Evolutionary conservation across 2,888 invertebrate species (phyloP), one percentile per base, ranked within the genome.

Genomic region (Drosophila subsilvestris): DNA sequence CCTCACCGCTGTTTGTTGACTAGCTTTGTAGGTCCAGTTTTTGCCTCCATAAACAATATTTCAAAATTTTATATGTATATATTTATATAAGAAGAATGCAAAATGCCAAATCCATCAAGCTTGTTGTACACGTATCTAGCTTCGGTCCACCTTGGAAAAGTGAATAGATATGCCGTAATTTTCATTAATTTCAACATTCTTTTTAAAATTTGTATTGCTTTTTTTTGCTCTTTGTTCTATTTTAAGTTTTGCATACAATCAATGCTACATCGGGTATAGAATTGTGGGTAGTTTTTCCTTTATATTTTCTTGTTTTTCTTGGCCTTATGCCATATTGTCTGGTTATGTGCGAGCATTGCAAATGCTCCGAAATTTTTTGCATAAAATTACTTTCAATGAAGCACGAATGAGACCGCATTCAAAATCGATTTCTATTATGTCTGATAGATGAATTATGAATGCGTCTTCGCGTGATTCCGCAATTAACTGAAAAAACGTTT

Each of bases 341-440:
- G 76, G 72, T 85, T 73, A 69, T 59, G 63, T 87, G 87, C 82
- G 82, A 86, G 82, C 56, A 69, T 75, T 71, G 74, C 48, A 76
- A 76, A 74, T 58, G 65, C 63, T 76, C 78, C 72, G 68, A 68
- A 73, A 78, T 54, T 58, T 71, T 78, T 73, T 62, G 58, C 59
- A 63, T 53, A 66, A 78, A 81, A 81, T 74, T 76, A 78, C 73
- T 75, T 86, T 80, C 70, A 77, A 81, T 75, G 63, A 47, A 66
- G 65, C 74, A 72, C 69, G 62, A 73, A 74, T 48, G 63, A 51
- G 44, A 47, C 20, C 59, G 60, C 65, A 73, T 27, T 66, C 54
- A 43, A 68, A 72, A 70, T 76, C 74, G 67, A 78, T 75, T 78
- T 81, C 76, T 71, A 87, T 86, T 85, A 83, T 86, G 80, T 80